Evolutionary conservation across 2,797 vertebrate species (phyloP), one percentile per base, ranked within the genome.

Genomic region (Semotilus atromaculatus): DNA sequence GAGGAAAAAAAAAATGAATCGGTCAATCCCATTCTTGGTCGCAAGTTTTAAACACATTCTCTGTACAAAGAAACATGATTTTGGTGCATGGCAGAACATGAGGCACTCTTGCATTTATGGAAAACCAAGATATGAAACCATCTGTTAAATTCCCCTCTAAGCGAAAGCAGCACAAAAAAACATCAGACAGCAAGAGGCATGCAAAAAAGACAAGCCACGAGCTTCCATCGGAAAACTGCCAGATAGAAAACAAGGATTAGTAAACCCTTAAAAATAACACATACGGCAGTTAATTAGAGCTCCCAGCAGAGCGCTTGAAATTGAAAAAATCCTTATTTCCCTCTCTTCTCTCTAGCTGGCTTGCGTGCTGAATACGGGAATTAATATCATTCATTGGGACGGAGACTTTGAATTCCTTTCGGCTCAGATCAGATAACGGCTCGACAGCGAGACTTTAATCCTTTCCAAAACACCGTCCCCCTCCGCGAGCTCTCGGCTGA

Each of bases 221-320:
- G 92, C 90, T 90, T 89, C 88, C 91, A 91, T 92, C 89, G 89
- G 88, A 89, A 92, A 86, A 90, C 82, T 87, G 88, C 91, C 92
- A 92, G 90, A 91, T 92, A 94, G 90, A 84, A 83, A 83, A 89
- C 82, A 83, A 84, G 93, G 94, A 95, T 95, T 95, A 94, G 88
- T 81, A 75, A 88, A 91, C 93, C 94, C 92, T 94, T 93, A 91
- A 92, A 94, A 94, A 92, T 91, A 94, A 92, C 90, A 93, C 93
- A 93, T 92, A 92, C 92, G 88, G 90, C 88, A 94, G 94, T 95
- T 95, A 95, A 96, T 95, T 95, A 94, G 91, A 91, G 88, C 90
- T 90, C 92, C 92, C 93, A 92, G 92, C 89, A 71, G 86, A 94
- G 91, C 92, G 85, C 90, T 93, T 92, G 87, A 92, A 94, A 94